These are phyloP conservation scores for Porites rus DNA, from an alignment of 92 coral and sea anemone species.

Conservation along the genomic window DNA sequence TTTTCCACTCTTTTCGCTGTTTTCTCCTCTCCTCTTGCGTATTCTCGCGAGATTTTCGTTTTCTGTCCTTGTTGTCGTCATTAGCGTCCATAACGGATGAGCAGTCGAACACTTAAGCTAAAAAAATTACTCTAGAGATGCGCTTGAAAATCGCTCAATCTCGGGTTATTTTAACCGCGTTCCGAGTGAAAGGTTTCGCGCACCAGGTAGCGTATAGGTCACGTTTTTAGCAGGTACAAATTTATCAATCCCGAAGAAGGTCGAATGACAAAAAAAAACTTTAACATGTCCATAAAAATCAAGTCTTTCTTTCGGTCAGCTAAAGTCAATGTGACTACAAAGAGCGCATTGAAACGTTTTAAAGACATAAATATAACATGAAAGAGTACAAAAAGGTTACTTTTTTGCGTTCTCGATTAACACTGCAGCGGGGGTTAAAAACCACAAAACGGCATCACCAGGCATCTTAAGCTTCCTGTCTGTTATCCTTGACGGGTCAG, in stretches of 20 bases:
- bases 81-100: no score
- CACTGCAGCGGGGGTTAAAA: background rate
- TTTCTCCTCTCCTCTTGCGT: background rate
- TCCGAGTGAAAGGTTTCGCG: no score
- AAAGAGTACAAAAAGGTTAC: no score
- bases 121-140: no score
- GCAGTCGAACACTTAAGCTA: no score
- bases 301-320: background rate
- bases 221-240: no score
- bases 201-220: no score
- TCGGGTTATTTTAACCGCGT: no score
- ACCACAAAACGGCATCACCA: background rate
- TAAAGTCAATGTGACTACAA: background rate
- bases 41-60: background rate
- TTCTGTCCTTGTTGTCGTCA: no score
- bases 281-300: background rate
- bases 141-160: no score
- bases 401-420: no score
- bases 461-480: conserved; percentile 1
- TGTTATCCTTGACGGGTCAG: background rate
- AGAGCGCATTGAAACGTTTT: background rate
- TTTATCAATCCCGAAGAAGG: no score
- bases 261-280: background rate
- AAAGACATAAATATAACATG: background rate
- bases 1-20: background rate